phyloP scores from a whole-genome alignment of 2,888 invertebrate species.

The Chaitophorus viminalis region DNA sequence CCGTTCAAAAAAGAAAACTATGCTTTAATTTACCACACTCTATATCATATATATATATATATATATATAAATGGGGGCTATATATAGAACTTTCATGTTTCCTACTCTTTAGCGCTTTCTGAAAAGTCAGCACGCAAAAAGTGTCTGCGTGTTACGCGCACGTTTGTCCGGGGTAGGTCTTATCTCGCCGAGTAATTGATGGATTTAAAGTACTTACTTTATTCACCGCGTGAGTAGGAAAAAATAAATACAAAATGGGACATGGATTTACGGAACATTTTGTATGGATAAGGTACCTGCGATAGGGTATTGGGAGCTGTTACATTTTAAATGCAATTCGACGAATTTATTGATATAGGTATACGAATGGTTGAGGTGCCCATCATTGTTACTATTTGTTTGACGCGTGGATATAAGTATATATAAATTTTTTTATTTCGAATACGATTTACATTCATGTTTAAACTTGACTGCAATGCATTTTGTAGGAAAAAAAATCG shows the following conservation, averaged over 20 bases:
- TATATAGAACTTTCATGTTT: constrained; percentile 30
- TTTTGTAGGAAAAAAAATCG: not conserved
- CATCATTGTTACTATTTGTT: not conserved
- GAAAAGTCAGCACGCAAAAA: constrained; percentile 45
- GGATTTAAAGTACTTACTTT: constrained; percentile 25
- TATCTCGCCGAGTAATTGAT: constrained; percentile 33
- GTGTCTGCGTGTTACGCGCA: constrained; percentile 35
- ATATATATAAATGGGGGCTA: not conserved
- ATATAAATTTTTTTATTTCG: not conserved
- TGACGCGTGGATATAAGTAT: not conserved
- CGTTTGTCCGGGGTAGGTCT: constrained; percentile 19
- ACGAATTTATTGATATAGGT: not conserved
- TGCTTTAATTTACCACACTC: not conserved
- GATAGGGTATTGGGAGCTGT: not conserved
- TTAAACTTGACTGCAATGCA: not conserved
- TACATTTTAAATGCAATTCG: not conserved
- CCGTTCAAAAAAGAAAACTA: not conserved
- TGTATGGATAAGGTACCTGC: not conserved
- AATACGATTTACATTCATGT: not conserved
- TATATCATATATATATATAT: not conserved
- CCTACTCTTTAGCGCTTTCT: constrained; percentile 14
- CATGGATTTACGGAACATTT: not conserved
- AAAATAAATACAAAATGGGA: not conserved
- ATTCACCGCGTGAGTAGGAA: not conserved
- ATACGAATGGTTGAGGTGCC: not conserved